A percentile compares a stretch with the other conserved stretches of the same genome.
These are phyloP conservation scores for Hippocampus barbouri DNA, from an alignment of 2,113 vertebrate genomes.

Conservation along the genomic window DNA sequence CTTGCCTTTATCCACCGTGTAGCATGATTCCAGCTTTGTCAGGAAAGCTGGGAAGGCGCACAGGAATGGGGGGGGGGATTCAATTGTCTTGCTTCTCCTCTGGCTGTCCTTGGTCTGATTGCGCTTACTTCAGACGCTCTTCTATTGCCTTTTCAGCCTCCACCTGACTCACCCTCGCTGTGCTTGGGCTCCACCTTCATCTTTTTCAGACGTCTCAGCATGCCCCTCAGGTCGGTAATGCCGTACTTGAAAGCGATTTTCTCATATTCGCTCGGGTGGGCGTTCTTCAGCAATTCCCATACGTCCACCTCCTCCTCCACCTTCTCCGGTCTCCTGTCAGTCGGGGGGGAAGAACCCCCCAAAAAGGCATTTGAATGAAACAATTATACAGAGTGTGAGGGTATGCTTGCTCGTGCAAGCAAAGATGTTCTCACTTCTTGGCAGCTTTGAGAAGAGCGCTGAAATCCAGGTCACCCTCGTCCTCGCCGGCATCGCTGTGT, in stretches of 20 bases:
- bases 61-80: background rate
- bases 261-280: constrained; percentile 90
- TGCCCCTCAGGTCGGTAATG: constrained; percentile 90
- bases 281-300: constrained; percentile 84
- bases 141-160: background rate
- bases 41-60: constrained; percentile 76
- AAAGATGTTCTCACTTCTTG: constrained; percentile 75
- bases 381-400: background rate
- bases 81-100: background rate
- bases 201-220: constrained; percentile 90
- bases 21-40: constrained; percentile 79
- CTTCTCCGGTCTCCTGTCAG: constrained; percentile 69
- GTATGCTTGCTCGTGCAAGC: background rate
- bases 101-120: background rate
- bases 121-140: background rate
- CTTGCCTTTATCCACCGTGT: constrained; percentile 82
- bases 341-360: background rate
- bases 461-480: constrained; percentile 83
- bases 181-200: constrained; percentile 78
- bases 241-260: constrained; percentile 88
- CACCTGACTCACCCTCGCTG: constrained; percentile 72
- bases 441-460: constrained; percentile 81
- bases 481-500: constrained; percentile 75
- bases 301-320: constrained; percentile 73
- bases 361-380: constrained; percentile 2